A percentile compares a stretch with the other conserved stretches of the same genome.
Conservation (phyloP, 2,113 vertebrate genomes). For the Erpornis zantholeuca region DNA sequence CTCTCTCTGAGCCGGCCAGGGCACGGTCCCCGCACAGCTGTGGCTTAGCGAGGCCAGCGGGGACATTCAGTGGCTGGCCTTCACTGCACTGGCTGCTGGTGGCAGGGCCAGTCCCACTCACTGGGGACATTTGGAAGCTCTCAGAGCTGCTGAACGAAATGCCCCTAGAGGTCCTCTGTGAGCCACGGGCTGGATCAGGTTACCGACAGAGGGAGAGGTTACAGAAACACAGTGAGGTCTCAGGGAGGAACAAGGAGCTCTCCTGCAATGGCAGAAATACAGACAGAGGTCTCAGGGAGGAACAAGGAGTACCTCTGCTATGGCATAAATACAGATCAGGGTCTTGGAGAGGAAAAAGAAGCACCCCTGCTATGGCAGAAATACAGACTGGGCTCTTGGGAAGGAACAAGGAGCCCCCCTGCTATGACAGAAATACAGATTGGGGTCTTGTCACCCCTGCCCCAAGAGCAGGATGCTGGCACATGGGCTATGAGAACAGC, state of each 20-base stretch:
- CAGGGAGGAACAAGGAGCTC: background rate
- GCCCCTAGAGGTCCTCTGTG: background rate
- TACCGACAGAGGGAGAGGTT: background rate
- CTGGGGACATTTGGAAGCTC: constrained; percentile 1
- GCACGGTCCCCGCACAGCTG: rapidly evolving
- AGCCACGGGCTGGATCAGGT: background rate
- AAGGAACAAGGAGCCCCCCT: background rate
- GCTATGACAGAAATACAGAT: background rate
- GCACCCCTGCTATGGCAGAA: background rate
- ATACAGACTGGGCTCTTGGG: too few relatives aligned
- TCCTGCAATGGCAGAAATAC: background rate
- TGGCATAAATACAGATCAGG: background rate
- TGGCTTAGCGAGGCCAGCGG: rapidly evolving
- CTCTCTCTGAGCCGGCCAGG: rapidly evolving
- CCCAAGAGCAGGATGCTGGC: rapidly evolving
- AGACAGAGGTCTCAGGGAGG: background rate
- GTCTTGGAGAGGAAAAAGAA: background rate
- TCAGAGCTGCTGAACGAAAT: background rate
- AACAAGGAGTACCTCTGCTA: background rate
- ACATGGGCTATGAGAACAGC: background rate
- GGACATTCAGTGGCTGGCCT: background rate
- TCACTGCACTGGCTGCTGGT: background rate
- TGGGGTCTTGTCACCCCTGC: background rate
- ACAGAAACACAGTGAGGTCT: background rate
- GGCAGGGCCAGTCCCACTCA: background rate